These are phyloP conservation scores for Phylloscopus trochilus DNA, from an alignment of 2,113 vertebrate species.

Conservation along the genomic window DNA sequence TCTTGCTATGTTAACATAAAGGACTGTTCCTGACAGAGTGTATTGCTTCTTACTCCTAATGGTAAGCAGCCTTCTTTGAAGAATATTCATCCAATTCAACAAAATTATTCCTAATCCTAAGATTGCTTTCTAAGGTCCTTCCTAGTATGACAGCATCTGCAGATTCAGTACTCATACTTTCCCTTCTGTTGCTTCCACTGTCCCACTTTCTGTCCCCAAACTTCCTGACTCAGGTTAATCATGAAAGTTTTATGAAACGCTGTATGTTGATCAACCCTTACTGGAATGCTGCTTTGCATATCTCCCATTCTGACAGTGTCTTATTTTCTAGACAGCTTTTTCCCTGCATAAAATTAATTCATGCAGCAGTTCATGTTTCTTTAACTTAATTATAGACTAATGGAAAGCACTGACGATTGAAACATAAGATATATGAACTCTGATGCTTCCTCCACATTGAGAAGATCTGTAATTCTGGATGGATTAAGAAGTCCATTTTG, in stretches of 20 bases:
- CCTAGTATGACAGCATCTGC: neutral
- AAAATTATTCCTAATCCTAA: neutral
- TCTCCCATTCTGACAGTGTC: neutral
- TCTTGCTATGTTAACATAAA: neutral
- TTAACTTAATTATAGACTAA: neutral
- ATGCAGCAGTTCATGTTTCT: neutral
- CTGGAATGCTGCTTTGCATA: neutral
- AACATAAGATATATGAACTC: neutral
- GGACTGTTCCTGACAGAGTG: neutral
- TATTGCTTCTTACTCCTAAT: neutral
- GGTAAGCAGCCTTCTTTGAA: neutral
- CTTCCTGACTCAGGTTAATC: neutral
- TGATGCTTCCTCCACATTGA: neutral
- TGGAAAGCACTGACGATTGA: neutral
- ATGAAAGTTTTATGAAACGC: neutral
- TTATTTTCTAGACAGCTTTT: neutral
- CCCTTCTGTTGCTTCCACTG: neutral
- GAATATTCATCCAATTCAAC: neutral
- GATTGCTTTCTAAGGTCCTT: neutral
- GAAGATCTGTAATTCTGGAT: neutral
- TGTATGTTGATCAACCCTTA: neutral
- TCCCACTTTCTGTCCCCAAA: neutral
- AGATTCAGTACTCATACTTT: neutral
- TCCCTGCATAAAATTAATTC: neutral
- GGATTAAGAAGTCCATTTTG: neutral